phyloP scores from a whole-genome alignment of 2,113 vertebrate genomes.

The Mormoops blainvillei region DNA sequence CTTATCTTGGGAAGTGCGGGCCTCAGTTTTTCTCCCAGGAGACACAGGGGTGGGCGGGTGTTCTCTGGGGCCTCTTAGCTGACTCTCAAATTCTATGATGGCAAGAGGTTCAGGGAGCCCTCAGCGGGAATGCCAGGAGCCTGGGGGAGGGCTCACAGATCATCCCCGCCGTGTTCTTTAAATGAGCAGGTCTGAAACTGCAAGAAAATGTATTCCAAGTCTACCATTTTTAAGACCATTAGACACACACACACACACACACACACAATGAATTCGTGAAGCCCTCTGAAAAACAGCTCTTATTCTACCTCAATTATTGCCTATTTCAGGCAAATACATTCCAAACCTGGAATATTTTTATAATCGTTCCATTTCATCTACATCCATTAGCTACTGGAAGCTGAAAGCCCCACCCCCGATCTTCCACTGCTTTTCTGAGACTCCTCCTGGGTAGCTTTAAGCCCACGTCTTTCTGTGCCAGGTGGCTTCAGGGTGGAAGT shows the following conservation, averaged over 20 bases:
- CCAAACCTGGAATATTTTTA: neutral
- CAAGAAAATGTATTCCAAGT: neutral
- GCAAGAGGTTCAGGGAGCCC: neutral
- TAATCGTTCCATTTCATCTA: neutral
- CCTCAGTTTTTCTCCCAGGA: neutral
- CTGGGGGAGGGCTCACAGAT: neutral
- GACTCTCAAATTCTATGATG: neutral
- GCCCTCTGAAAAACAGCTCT: neutral
- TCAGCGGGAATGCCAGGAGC: neutral
- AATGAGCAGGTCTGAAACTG: neutral
- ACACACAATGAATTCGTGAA: neutral
- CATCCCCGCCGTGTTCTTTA: neutral
- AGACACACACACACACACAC: neutral
- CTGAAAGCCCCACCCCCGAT: rapidly evolving
- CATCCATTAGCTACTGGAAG: neutral
- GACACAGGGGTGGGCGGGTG: too few species aligned
- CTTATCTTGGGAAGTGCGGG: neutral
- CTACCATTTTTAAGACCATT: neutral
- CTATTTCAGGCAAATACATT: neutral
- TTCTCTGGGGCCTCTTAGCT: neutral
- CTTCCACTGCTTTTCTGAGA: neutral
- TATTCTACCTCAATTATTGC: neutral
- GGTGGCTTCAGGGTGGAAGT: neutral
- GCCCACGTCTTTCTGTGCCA: neutral
- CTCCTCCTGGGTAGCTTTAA: neutral